These are phyloP conservation scores for Sphaerophoria rueppellii DNA, from an alignment of 2,888 invertebrate genomes.

Conservation along the genomic window DNA sequence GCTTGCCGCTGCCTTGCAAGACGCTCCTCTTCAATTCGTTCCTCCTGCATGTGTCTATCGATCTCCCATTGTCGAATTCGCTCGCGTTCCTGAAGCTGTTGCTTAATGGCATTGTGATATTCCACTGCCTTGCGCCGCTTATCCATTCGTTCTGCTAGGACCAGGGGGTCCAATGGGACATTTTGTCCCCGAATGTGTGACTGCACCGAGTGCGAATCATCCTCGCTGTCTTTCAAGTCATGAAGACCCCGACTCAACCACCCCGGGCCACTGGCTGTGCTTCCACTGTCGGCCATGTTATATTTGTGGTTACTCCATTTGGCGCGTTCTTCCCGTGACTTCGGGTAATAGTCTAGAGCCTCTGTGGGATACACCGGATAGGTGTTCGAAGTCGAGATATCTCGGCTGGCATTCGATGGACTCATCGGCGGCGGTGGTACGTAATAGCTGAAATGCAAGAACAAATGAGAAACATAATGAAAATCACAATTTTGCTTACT, in stretches of 20 bases:
- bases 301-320: conserved; percentile 87
- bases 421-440: conserved; percentile 75
- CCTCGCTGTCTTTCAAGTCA: conserved; percentile 83
- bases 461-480: neutral
- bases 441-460: conserved; percentile 76
- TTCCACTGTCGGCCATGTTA: conserved; percentile 78
- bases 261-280: conserved; percentile 80
- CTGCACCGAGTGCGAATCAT: conserved; percentile 80
- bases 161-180: conserved; percentile 90
- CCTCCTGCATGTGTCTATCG: conserved; percentile 88
- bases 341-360: conserved; percentile 79
- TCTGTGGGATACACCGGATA: conserved; percentile 79
- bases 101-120: conserved; percentile 92
- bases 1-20: conserved; percentile 89
- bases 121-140: conserved; percentile 92
- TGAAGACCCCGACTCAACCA: conserved; percentile 84
- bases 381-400: conserved; percentile 81
- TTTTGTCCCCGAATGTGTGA: conserved; percentile 92
- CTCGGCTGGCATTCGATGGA: conserved; percentile 78
- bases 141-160: conserved; percentile 91
- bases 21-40: conserved; percentile 90
- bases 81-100: conserved; percentile 93
- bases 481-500: conserved; percentile 38
- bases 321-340: conserved; percentile 84
- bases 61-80: conserved; percentile 89